Percentiles rank a stretch among this genome's conserved stretches.
These are phyloP conservation scores for Ormia ochracea DNA, from an alignment of 2,888 invertebrate species.

Conservation along the genomic window DNA sequence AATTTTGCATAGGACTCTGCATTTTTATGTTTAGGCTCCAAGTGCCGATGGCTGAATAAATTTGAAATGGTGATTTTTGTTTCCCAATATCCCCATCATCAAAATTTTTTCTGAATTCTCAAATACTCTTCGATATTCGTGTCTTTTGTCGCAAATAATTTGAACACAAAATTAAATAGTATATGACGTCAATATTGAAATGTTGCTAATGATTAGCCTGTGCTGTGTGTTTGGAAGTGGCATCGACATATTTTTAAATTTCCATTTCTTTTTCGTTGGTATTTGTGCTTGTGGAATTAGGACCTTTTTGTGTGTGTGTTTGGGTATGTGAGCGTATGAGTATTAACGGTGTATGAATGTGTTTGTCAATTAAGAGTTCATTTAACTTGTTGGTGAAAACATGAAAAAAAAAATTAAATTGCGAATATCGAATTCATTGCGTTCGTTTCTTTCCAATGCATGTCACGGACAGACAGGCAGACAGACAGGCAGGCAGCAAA, in stretches of 20 bases:
- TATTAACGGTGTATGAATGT: background rate
- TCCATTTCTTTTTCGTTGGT: background rate
- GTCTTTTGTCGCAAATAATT: slow-evolving; percentile 31
- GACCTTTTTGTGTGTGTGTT: background rate
- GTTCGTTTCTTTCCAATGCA: slow-evolving; percentile 25
- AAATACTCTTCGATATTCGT: slow-evolving; percentile 5
- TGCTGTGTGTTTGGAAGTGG: slow-evolving; percentile 35
- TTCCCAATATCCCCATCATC: too few species aligned
- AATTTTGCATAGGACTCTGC: too few species aligned
- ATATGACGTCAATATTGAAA: slow-evolving; percentile 48
- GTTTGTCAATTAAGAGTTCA: slow-evolving; percentile 54
- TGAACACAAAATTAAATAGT: slow-evolving; percentile 7
- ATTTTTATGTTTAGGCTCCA: too few species aligned
- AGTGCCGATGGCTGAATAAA: too few species aligned
- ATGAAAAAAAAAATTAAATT: too few species aligned
- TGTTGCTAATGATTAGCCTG: slow-evolving; percentile 34
- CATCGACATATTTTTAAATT: slow-evolving; percentile 1
- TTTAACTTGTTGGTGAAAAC: slow-evolving; percentile 53
- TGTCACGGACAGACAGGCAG: background rate
- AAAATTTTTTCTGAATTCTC: background rate
- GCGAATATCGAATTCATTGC: background rate
- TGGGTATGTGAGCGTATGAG: background rate
- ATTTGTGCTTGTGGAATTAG: background rate
- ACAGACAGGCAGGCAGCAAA: background rate
- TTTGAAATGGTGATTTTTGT: too few species aligned